These are phyloP conservation scores for Cyprinodon tularosa DNA, from an alignment of 2,113 vertebrate species.

Conservation along the genomic window DNA sequence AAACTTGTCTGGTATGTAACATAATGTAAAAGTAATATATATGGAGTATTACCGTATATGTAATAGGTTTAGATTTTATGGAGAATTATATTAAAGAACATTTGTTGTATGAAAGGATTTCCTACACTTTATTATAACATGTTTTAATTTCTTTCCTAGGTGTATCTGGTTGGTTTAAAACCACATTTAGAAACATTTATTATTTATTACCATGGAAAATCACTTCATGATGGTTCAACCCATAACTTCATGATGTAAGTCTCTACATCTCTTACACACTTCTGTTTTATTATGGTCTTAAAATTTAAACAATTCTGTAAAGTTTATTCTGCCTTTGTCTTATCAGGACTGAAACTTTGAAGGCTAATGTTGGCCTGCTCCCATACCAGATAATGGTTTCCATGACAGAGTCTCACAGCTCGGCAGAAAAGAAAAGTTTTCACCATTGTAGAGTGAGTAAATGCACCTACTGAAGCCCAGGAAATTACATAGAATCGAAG, in stretches of 20 bases:
- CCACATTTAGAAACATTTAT: conserved; percentile 30
- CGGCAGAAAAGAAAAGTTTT: conserved; percentile 61
- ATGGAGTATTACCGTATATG: conserved; percentile 47
- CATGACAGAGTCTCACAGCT: conserved; percentile 65
- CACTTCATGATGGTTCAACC: conserved; percentile 6
- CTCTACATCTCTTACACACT: not conserved
- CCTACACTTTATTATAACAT: conserved; percentile 52
- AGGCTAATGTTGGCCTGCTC: conserved; percentile 61
- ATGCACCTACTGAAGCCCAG: conserved; percentile 77
- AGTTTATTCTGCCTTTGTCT: conserved; percentile 40
- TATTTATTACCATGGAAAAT: conserved; percentile 28
- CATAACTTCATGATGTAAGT: not conserved
- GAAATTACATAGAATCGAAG: conserved; percentile 76
- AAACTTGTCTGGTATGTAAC: conserved; percentile 60
- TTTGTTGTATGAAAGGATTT: conserved; percentile 58
- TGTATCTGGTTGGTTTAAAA: conserved; percentile 43
- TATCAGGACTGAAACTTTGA: conserved; percentile 54
- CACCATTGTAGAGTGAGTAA: conserved; percentile 67
- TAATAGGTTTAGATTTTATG: conserved; percentile 51
- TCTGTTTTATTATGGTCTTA: conserved; percentile 10
- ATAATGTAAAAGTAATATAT: conserved; percentile 58
- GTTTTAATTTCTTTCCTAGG: conserved; percentile 36
- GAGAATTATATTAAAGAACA: conserved; percentile 44
- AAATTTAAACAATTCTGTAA: conserved; percentile 36
- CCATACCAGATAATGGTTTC: conserved; percentile 76